A percentile compares a stretch with the other conserved stretches of the same genome.
Conservation (phyloP, 2,797 vertebrate genomes). For the Ataeniobius toweri region DNA sequence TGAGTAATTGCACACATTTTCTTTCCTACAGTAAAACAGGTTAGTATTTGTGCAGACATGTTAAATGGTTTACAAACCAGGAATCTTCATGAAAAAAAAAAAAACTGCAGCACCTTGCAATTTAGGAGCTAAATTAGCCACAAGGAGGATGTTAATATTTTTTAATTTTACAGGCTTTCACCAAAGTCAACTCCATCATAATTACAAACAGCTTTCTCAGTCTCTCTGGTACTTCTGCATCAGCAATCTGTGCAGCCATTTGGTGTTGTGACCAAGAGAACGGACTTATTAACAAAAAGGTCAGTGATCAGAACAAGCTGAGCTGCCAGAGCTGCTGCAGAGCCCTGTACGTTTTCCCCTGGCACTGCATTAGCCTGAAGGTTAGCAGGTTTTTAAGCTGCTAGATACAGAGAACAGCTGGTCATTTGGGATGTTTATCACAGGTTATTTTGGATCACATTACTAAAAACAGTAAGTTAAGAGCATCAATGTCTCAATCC, state of each 20-base stretch:
- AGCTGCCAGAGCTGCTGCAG: constrained; percentile 36
- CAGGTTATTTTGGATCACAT: constrained; percentile 27
- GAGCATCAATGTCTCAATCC: constrained; percentile 40
- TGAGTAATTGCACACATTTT: constrained; percentile 56
- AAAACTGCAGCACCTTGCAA: constrained; percentile 50
- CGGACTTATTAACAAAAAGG: constrained; percentile 61
- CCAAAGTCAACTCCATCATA: constrained; percentile 33
- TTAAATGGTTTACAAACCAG: constrained; percentile 26
- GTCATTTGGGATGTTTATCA: constrained; percentile 23
- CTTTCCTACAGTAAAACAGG: constrained; percentile 48
- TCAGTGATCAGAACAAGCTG: constrained; percentile 54
- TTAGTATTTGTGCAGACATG: constrained; percentile 51
- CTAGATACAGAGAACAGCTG: constrained; percentile 13
- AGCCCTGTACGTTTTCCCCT: constrained; percentile 23
- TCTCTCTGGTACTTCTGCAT: constrained; percentile 21
- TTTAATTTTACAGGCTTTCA: constrained; percentile 48
- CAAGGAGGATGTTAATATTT: constrained; percentile 43
- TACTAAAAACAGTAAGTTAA: constrained; percentile 32
- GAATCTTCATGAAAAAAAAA: constrained; percentile 24
- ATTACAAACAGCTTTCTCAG: constrained; percentile 38
- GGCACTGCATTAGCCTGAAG: constrained; percentile 23
- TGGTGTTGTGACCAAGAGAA: constrained; percentile 40
- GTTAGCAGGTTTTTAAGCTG: constrained; percentile 39
- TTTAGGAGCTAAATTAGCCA: constrained; percentile 49
- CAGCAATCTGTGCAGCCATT: constrained; percentile 52